Evolutionary conservation across 2,797 vertebrate genomes (phyloP), one percentile per base, ranked within the genome.

Genomic region (Poeciliopsis presidionis): DNA sequence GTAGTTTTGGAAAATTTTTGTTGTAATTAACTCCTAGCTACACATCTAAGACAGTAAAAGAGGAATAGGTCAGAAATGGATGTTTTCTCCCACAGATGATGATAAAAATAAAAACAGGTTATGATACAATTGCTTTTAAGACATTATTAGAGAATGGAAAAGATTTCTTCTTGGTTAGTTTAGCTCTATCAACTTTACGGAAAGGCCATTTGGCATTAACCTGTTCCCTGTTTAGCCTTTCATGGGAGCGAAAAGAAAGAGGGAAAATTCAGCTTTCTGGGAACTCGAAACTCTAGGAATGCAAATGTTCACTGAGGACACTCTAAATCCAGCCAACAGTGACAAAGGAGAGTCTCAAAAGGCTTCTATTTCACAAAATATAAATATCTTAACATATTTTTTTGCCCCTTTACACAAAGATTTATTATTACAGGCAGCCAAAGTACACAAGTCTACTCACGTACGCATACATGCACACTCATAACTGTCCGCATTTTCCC

Each of bases 261-360:
- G 88, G 88, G 89, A 80, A 92, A 91, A 88, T 87, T 57, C 41
- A 87, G 86, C 85, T 91, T 84, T 87, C 90, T 95, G 93, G 93
- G 93, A 95, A 94, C 46, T 55, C 82, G 79, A 88, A 89, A 93
- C 75, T 89, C 88, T 87, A 80, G 84, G 85, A 93, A 93, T 88
- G 84, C 81, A 84, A 79, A 92, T 82, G 82, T 84, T 89, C 83
- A 82, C 74, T 73, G 72, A 90, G 88, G 91, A 94, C 88, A 90
- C 33, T 80, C 30, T 80, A 72, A 76, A 89, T 78, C 84, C 83
- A 84, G 94, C 94, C 94, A 95, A 94, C 79, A 93, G 91, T 91
- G 94, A 95, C 94, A 95, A 93, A 93, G 77, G 86, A 87, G 87
- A 92, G 84, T 94, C 94, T 94, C 93, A 72, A 67, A 87, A 90